Evolutionary conservation across 2,113 vertebrate species (phyloP), one percentile per base, ranked within the genome.

Genomic region (Choloepus hoffmanni): DNA sequence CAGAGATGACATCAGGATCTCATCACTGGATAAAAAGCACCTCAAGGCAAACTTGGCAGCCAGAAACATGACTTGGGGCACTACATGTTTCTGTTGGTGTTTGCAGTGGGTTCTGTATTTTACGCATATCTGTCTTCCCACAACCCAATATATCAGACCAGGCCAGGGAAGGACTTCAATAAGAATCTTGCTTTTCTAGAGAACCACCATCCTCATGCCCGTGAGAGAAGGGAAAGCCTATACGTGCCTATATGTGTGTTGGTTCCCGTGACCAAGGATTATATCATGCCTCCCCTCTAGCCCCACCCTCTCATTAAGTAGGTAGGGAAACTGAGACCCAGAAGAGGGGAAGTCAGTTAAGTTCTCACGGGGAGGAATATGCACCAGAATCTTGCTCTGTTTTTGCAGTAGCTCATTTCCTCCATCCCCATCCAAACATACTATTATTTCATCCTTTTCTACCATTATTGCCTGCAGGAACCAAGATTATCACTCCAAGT

Each of bases 1-100:
- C 65, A 48, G 89, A 96, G 83, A 82, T 89, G 58, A 83, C 73
- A 73, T 48, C 72, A 50, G 45, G 72, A 82, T 88, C 77, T 88
- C 63, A 79, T 90, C 48, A 36, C 33, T 58, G 23, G 76, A 15
- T 81, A 24, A 93, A 89, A 95, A 85, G 40, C 48, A 87, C 30
- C 73, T 55, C 4, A 8, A 93, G 86, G 73, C 87, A 84, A 85
- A 89, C 77, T 77, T 88, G 68, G 90, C 72, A 74, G 58, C 55
- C 50, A 62, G 12, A 48, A 43, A 21, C 28, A 6, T 40, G 73
- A 78, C 84, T 68, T 3, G 0, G 28, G 28, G 63, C 36, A 63
- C 79, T 53, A n/a, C 78, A 30, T 19, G 36, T 43, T 65, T 58
- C 40, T 67, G 14, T 15, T 7, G 2, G 33, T 67, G 4, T 92